Conservation (phyloP, 2,888 invertebrate genomes). For the Argyresthia goedartella region DNA sequence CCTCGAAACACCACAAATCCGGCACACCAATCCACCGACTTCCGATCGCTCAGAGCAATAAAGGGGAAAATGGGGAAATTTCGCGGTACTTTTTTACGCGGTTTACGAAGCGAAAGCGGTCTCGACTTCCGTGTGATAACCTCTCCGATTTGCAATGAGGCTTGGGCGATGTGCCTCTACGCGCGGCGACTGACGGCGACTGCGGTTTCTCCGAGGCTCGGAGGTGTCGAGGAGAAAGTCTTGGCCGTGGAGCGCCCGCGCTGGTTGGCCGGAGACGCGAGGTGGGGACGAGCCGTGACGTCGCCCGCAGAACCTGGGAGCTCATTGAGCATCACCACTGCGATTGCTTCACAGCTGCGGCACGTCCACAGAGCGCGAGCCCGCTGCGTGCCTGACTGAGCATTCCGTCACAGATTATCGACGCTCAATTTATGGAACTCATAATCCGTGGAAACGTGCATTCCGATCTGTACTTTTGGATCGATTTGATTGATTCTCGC, state of each 20-base stretch:
- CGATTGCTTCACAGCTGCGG: constrained; percentile 2
- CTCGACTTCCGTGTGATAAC: constrained; percentile 23
- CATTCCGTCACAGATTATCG: not conserved
- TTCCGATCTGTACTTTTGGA: not conserved
- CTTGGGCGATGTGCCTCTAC: not conserved
- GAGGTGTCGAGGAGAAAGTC: constrained; percentile 70
- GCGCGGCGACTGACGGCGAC: constrained; percentile 37
- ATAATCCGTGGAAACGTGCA: not conserved
- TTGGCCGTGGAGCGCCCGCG: constrained; percentile 59
- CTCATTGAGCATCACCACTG: constrained; percentile 27
- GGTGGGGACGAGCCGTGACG: constrained; percentile 62
- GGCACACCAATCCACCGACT: constrained; percentile 23
- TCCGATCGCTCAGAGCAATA: constrained; percentile 4
- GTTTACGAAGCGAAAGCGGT: constrained; percentile 58
- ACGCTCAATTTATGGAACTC: not conserved
- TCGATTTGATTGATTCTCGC: no score
- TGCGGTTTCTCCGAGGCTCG: constrained; percentile 45
- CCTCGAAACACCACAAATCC: constrained; percentile 22
- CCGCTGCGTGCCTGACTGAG: constrained; percentile 1
- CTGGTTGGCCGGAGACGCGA: constrained; percentile 40
- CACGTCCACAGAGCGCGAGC: not conserved
- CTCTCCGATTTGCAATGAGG: not conserved
- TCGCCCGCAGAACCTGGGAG: constrained; percentile 37
- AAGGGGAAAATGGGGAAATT: constrained; percentile 34
- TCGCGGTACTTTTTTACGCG: constrained; percentile 44